A percentile compares a stretch with the other conserved stretches of the same genome.
These are phyloP conservation scores for Dryoscopus gambensis DNA, from an alignment of 2,113 vertebrate genomes.

Conservation along the genomic window DNA sequence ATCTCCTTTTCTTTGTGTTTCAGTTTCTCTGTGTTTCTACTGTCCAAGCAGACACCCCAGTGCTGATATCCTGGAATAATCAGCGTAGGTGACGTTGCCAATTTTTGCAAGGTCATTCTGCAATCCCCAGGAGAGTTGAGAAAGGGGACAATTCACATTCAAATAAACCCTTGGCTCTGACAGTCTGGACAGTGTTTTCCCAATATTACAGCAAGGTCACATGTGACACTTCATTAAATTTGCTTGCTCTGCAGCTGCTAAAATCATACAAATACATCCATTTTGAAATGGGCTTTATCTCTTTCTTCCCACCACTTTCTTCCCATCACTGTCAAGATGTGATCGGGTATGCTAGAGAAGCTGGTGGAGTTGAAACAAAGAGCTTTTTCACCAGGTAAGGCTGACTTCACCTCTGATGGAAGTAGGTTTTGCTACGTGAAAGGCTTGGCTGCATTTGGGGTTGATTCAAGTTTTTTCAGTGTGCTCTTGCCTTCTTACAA, in stretches of 20 bases:
- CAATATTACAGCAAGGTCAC: not conserved
- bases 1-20: not conserved
- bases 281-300: not conserved
- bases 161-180: not conserved
- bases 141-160: not conserved
- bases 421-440: not conserved
- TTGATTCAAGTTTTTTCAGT: not conserved
- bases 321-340: not conserved
- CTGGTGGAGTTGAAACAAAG: not conserved
- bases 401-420: not conserved
- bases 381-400: not conserved
- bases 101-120: not conserved
- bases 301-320: not conserved
- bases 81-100: fast-evolving
- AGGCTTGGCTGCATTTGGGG: not conserved
- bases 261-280: not conserved
- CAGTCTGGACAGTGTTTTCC: not conserved
- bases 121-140: not conserved
- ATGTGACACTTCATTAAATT: not conserved
- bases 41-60: not conserved
- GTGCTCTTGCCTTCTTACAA: not conserved
- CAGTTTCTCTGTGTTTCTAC: not conserved
- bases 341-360: not conserved
- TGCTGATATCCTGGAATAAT: not conserved
- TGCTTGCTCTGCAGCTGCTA: not conserved